These are phyloP conservation scores for Charina bottae DNA, from an alignment of 2,113 vertebrate genomes.

Conservation along the genomic window DNA sequence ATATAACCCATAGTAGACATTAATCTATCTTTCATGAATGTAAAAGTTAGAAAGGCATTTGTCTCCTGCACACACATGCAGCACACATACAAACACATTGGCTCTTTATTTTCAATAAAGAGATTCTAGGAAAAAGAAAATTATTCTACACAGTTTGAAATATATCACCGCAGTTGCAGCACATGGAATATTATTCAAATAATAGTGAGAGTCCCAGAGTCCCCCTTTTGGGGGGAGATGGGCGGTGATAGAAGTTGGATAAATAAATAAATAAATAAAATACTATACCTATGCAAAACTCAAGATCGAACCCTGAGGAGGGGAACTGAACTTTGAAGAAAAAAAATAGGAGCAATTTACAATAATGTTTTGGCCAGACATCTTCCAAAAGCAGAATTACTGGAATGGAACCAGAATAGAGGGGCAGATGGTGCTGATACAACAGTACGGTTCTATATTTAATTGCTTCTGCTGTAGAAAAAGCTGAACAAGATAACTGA, in stretches of 20 bases:
- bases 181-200: not conserved
- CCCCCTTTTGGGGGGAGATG: no score
- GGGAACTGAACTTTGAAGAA: not conserved
- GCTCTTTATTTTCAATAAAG: not conserved
- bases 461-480: conserved; percentile 7
- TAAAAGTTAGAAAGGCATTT: not conserved
- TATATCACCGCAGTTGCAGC: not conserved
- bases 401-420: not conserved
- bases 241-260: no score
- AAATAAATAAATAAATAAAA: no score
- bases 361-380: not conserved
- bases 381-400: not conserved
- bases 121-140: not conserved
- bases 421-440: not conserved
- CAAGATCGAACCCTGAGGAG: not conserved
- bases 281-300: no score
- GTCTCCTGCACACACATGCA: not conserved
- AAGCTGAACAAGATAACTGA: conserved; percentile 58
- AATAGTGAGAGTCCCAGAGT: no score
- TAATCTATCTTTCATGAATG: not conserved
- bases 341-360: not conserved
- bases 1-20: not conserved
- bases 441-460: not conserved
- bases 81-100: not conserved
- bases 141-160: not conserved